Percentiles rank a stretch among this genome's conserved stretches.
Conservation (phyloP, 2,797 vertebrate species). For the Loris lydekkerianus region DNA sequence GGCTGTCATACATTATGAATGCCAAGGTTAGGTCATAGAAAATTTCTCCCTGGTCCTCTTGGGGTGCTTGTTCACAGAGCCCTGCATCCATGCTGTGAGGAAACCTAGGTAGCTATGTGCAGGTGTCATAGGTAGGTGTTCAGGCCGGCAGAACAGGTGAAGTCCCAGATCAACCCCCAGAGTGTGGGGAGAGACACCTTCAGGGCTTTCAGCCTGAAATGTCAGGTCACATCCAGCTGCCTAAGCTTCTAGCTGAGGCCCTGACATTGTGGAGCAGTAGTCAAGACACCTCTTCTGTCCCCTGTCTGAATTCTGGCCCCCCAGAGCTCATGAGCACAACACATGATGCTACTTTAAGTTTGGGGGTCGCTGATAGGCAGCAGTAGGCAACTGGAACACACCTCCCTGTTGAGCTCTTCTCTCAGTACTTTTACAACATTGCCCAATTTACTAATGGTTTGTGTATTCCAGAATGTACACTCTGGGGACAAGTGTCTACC, state of each 20-base stretch:
- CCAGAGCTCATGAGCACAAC: accelerated
- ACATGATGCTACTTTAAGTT: accelerated
- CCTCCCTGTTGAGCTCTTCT: accelerated
- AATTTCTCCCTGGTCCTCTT: neutral
- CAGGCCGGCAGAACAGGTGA: neutral
- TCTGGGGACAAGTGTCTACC: neutral
- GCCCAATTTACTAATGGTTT: too few species aligned
- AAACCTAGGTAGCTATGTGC: neutral
- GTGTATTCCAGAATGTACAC: accelerated
- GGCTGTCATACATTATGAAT: neutral
- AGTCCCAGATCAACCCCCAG: neutral
- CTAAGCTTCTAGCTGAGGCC: neutral
- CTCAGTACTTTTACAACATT: neutral
- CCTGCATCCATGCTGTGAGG: neutral
- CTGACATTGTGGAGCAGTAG: neutral
- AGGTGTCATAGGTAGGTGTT: neutral
- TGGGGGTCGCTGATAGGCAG: neutral
- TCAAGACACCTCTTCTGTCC: accelerated
- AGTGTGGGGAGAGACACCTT: accelerated
- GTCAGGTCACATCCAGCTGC: neutral
- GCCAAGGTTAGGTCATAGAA: neutral
- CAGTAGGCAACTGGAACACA: accelerated
- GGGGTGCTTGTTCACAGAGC: neutral
- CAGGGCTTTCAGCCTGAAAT: too few species aligned
- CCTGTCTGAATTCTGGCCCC: neutral